Conservation (phyloP, 1,140 invertebrate genomes). For the Aphaenogaster floridana region DNA sequence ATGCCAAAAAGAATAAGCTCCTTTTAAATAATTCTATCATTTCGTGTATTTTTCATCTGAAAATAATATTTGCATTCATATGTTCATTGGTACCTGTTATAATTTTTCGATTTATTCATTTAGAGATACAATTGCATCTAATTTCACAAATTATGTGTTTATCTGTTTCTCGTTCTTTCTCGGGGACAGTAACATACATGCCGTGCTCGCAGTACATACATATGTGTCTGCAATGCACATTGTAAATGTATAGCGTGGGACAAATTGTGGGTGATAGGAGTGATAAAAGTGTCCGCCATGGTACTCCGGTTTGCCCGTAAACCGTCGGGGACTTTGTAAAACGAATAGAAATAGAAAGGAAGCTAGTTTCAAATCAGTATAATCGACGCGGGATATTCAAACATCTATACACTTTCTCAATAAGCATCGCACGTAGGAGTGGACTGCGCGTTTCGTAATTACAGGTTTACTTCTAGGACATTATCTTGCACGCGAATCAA, state of each 20-base stretch:
- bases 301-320: neutral
- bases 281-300: constrained; percentile 27
- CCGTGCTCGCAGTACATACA: neutral
- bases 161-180: neutral
- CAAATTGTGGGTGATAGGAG: constrained; percentile 45
- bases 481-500: constrained; percentile 41
- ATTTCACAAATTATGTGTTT: constrained; percentile 1
- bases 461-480: constrained; percentile 42
- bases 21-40: neutral
- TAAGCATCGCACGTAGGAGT: constrained; percentile 47
- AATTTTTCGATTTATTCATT: neutral
- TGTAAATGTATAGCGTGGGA: constrained; percentile 36
- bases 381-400: constrained; percentile 39
- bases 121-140: neutral
- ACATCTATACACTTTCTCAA: constrained; percentile 44
- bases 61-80: neutral
- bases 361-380: constrained; percentile 21
- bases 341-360: constrained; percentile 9
- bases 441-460: constrained; percentile 50
- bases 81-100: neutral
- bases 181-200: neutral
- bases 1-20: neutral
- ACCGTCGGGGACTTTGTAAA: neutral
- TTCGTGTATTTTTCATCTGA: neutral
- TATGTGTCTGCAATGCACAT: neutral